phyloP scores from a whole-genome alignment of 2,113 vertebrate species.

The Callipepla californica region DNA sequence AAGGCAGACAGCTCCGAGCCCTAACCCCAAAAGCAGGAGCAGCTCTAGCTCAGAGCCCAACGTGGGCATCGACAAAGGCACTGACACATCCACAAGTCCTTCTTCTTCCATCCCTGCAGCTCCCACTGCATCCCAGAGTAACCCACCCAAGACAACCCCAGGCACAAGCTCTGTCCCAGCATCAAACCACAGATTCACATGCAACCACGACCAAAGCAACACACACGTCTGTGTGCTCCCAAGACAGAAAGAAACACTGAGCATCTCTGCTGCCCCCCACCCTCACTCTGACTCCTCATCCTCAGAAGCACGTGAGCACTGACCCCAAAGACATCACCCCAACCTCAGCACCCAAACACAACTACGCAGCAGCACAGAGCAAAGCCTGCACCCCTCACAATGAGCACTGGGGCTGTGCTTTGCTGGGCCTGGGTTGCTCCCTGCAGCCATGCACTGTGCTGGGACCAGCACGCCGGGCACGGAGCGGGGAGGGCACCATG shows the following conservation, averaged over 20 bases:
- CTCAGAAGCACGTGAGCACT: neutral
- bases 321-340: neutral
- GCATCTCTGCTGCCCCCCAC: neutral
- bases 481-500: neutral
- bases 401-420: neutral
- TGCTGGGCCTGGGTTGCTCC: neutral
- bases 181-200: neutral
- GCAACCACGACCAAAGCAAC: neutral
- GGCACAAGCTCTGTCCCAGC: fast-evolving
- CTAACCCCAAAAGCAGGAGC: neutral
- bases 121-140: neutral
- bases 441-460: neutral
- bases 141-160: neutral
- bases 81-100: neutral
- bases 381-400: neutral
- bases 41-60: neutral
- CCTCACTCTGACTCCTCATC: neutral
- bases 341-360: neutral
- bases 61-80: fast-evolving
- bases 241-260: neutral
- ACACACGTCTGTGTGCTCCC: fast-evolving
- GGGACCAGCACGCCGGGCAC: neutral
- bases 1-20: neutral
- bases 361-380: fast-evolving
- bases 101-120: neutral